Evolutionary conservation across 2,888 invertebrate species (phyloP), one percentile per base, ranked within the genome.

Genomic region (Drosophila lutescens): DNA sequence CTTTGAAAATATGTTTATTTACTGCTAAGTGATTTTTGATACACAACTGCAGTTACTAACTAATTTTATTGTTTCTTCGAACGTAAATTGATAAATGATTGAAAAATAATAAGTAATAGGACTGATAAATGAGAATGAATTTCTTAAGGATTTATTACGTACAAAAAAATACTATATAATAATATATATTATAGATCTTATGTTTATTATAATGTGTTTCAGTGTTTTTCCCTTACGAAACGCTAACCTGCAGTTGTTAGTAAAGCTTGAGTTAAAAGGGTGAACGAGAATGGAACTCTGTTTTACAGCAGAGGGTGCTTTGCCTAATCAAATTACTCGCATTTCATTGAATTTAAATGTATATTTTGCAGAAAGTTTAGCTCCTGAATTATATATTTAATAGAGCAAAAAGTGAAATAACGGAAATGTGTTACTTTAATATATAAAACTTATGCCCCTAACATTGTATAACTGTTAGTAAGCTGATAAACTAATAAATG

Each of bases 311-410:
- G 1, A 34, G 49, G 49, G 49, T 34, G 32, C 17, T 34, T 49
- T 34, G 15, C 17, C 32, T 49, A 49, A 49, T 49, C 13, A 34
- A 34, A 49, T 49, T 49, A 49, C 20, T 49, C 34, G 13, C 32
- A 49, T 13, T 4, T 49, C 17, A 34, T 13, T 46, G 26, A 26
- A n/a, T 26, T 1, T 1, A 10, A 46, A 26, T 9, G 8, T 3
- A 23, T 8, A 44, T 13, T 13, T 23, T 23, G 44, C 44, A n/a
- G 0, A 38, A 38, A 38, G 38, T n/a, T n/a, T 38, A 1, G 5
- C 5, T 38, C 10, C 4, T 34, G 4, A 34, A 34, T 34, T 34
- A 12, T 15, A 4, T n/a, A 2, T 15, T 26, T 26, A 26, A 26
- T 1, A 26, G 26, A 26, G 26, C 0, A 26, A 26, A 26, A 26